Evolutionary conservation across 2,888 invertebrate species (phyloP).

Genomic region (Eupithecia inturbata): DNA sequence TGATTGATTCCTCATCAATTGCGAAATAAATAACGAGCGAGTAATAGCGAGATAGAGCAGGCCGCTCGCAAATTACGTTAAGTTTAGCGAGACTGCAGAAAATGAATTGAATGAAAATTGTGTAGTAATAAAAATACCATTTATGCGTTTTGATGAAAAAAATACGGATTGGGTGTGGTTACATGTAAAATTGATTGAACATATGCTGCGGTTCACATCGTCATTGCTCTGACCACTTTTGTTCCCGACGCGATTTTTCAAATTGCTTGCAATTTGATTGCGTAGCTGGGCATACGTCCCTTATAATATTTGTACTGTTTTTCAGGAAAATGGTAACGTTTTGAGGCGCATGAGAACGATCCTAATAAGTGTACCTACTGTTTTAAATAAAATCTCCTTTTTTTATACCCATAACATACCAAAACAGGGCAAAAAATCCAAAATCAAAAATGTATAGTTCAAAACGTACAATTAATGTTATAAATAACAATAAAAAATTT

Average conservation of each 20-base stretch:
- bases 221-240: neutral
- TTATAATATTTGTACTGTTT: neutral
- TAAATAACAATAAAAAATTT: too few relatives aligned
- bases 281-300: neutral
- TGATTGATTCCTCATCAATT: too few relatives aligned
- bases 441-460: too few relatives aligned
- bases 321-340: neutral
- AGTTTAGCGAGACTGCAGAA: neutral
- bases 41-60: too few relatives aligned
- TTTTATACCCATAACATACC: too few relatives aligned
- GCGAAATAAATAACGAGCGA: too few relatives aligned
- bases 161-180: slow-evolving; percentile 29
- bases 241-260: neutral
- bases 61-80: too few relatives aligned
- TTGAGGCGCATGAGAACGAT: neutral
- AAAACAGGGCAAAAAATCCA: too few relatives aligned
- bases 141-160: slow-evolving; percentile 13
- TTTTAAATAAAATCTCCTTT: too few relatives aligned
- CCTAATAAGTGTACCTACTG: neutral
- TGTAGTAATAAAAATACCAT: neutral
- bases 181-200: slow-evolving; percentile 68
- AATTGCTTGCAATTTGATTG: neutral
- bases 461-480: too few relatives aligned
- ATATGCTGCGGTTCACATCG: slow-evolving; percentile 60
- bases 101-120: neutral